Conservation (phyloP, 2,888 invertebrate genomes). For the Himalopsyche kuldschensis region DNA sequence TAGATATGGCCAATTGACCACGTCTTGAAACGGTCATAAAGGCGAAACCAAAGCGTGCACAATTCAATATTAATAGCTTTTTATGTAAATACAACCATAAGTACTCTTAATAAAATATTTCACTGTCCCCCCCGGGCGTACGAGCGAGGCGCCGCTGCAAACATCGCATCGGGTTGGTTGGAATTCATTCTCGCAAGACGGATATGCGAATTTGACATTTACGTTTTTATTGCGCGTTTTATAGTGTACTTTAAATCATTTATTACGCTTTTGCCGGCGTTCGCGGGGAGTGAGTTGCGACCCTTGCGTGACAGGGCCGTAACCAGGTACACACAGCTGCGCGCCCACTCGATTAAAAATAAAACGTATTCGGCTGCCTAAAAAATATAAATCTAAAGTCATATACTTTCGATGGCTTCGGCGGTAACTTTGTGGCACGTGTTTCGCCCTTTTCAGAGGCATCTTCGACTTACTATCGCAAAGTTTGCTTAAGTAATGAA, state of each 20-base stretch:
- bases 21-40: background rate
- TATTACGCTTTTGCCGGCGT: background rate
- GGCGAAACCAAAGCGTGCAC: background rate
- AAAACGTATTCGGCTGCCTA: too few species aligned
- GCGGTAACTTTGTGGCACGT: too few species aligned
- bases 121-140: background rate
- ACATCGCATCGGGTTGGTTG: background rate
- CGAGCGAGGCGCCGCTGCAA: background rate
- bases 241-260: slow-evolving; percentile 16
- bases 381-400: too few species aligned
- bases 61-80: background rate
- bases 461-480: too few species aligned
- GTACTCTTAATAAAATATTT: background rate
- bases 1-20: too few species aligned
- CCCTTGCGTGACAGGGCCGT: background rate
- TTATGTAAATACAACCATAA: background rate
- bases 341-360: too few species aligned
- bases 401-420: too few species aligned
- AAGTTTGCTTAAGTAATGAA: too few species aligned
- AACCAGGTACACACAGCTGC: background rate
- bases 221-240: slow-evolving; percentile 18
- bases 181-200: background rate
- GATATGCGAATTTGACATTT: slow-evolving; percentile 19
- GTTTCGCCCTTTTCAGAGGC: too few species aligned
- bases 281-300: background rate